Evolutionary conservation across 2,797 vertebrate species (phyloP), one percentile per base, ranked within the genome.

Genomic region (Platyrinchus mystaceus): DNA sequence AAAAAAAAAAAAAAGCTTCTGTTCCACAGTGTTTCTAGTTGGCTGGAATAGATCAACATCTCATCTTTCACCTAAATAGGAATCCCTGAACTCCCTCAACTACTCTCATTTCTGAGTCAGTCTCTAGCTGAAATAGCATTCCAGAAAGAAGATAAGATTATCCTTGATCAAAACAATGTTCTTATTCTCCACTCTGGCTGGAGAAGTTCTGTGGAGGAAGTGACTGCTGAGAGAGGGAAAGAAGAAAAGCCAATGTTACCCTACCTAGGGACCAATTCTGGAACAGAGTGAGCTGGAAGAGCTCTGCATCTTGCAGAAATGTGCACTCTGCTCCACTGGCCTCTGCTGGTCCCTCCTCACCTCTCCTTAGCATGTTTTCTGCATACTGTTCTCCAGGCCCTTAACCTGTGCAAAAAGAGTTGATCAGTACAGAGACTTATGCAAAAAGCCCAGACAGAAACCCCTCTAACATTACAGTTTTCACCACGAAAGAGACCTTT

Each of bases 91-190:
- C 67, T 96, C 93, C 47, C 67, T 87, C 80, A 79, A 84, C 74
- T 94, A 17, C 83, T 90, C 88, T 82, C 9, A 56, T 90, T 91
- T 94, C 88, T 87, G 56, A 84, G 36, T 84, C 67, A 84, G 80
- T 78, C 76, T 86, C 37, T 86, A 94, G 92, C 86, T 96, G 88
- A 95, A 95, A 75, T 67, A 95, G 88, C 90, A 84, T 95, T 96
- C 92, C 95, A 94, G 59, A 92, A 92, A 87, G 67, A 91, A 82
- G 93, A 94, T 93, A 96, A 95, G 85, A 81, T 93, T 95, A 93
- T 95, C 83, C 91, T 93, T 75, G 87, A 86, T 94, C 92, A 95
- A 94, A 95, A 96, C 74, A 92, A 87, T 73, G 34, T 94, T 94
- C 67, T 70, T 93, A 87, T 88, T 95, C 77, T 96, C 80, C 75